Percentiles rank a stretch among this genome's conserved stretches.
phyloP scores from a whole-genome alignment of 2,113 vertebrate species.

The Mesocricetus auratus region DNA sequence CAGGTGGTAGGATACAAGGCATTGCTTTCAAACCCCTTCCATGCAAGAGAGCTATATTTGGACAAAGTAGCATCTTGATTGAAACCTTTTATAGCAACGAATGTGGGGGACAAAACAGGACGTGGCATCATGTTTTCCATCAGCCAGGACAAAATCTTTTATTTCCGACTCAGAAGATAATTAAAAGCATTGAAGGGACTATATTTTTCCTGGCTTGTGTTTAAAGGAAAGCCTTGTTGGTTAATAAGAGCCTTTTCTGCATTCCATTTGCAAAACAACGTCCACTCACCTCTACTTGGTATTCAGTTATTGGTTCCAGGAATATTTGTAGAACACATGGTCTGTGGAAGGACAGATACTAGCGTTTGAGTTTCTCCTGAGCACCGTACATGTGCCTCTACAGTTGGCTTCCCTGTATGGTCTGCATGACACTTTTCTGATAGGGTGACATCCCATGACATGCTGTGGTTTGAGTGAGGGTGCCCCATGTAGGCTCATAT shows the following conservation, averaged over 20 bases:
- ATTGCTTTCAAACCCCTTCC: background rate
- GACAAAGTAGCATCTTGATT: slow-evolving; percentile 11
- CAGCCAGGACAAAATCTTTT: slow-evolving; percentile 32
- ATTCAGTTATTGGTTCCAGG: background rate
- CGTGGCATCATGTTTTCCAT: slow-evolving; percentile 65
- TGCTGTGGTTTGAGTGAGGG: background rate
- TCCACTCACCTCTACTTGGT: slow-evolving; percentile 36
- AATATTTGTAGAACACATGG: slow-evolving; percentile 7
- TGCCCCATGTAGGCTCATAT: background rate
- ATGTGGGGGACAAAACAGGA: slow-evolving; percentile 38
- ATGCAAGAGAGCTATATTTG: slow-evolving; percentile 17
- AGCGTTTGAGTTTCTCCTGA: background rate
- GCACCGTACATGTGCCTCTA: background rate
- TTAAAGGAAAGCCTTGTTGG: slow-evolving; percentile 52
- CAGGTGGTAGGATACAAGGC: background rate
- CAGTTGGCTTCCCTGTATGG: background rate
- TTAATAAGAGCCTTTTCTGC: slow-evolving; percentile 56
- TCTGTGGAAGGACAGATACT: background rate
- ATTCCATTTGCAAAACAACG: slow-evolving; percentile 10
- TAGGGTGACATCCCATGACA: background rate
- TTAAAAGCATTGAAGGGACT: slow-evolving; percentile 67
- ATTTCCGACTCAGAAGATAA: slow-evolving; percentile 60
- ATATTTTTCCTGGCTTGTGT: slow-evolving; percentile 37
- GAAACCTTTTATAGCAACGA: slow-evolving; percentile 54
- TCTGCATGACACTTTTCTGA: background rate